Base-by-base conservation (phyloP, 1,140 invertebrate species). In the Pentalonia nigronervosa region DNA sequence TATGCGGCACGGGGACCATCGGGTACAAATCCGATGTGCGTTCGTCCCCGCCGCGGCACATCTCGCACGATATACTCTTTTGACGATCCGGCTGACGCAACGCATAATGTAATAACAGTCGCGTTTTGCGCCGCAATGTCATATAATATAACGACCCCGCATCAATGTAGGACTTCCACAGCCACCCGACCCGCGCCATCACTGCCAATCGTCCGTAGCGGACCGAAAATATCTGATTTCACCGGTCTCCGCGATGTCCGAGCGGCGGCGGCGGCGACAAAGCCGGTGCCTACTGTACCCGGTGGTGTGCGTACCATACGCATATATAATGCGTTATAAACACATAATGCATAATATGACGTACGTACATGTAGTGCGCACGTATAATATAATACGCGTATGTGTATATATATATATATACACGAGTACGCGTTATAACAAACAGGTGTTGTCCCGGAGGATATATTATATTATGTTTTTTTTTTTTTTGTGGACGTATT, bases 401-500 rank as follows among this genome's bases (percentile, higher is more conserved):
- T 20, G 50, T 3, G 17, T 50, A 17, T 50, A 48, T 48, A 50
- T 50, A 53, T 53, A 53, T 7, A 53, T 23, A 53, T 7, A 53
- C 21, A 14, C 87, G 30, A 50, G 47, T 45, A 34, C 47, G 53
- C 87, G n/a, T 50, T 88, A 50, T 53, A 88, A 45, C 36, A 30
- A 87, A 87, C 86, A 87, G 86, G 86, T 87, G 86, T 87, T 87
- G 86, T 87, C 47, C 86, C 45, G 47, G 30, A 87, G 86, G 45
- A 88, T 50, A 88, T 50, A 88, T 88, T 88, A 50, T 88, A n/a
- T 87, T 36, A 21, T 83, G 36, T 83, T 81, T 34, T 81, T 81
- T 34, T 83, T 87, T 47, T 41, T 47, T 87, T 87, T 87, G 47
- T 30, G 84, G 25, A 48, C 45, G 84, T 3, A 23, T 53, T 87